phyloP scores from a whole-genome alignment of 2,113 vertebrate species.

The Apistogramma diplotaenia region DNA sequence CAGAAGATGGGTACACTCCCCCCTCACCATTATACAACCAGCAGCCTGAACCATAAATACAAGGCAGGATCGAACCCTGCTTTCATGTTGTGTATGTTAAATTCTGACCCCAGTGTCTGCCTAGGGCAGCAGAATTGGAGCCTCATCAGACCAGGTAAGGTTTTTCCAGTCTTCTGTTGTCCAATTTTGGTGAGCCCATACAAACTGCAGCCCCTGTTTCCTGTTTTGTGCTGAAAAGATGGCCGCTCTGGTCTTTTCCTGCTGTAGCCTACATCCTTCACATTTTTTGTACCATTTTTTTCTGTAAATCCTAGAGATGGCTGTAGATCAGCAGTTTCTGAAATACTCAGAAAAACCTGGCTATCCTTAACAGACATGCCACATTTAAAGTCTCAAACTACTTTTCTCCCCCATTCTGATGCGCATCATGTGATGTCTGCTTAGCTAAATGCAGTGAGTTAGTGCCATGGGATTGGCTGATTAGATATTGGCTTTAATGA shows the following conservation, averaged over 20 bases:
- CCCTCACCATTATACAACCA: not conserved
- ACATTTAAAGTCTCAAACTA: no score
- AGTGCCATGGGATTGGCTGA: not conserved
- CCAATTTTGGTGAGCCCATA: not conserved
- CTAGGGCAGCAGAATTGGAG: not conserved
- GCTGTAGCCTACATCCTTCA: not conserved
- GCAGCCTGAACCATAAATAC: not conserved
- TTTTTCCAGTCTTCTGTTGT: not conserved
- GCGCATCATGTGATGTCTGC: no score
- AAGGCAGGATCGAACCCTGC: not conserved
- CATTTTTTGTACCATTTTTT: not conserved
- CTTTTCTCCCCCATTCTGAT: no score
- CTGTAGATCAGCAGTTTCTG: not conserved
- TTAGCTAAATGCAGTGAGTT: fast-evolving
- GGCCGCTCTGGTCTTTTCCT: not conserved
- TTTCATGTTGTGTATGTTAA: not conserved
- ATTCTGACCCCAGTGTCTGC: fast-evolving
- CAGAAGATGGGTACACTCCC: not conserved
- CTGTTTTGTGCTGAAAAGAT: not conserved
- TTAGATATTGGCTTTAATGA: no score
- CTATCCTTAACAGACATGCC: not conserved
- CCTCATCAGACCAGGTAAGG: not conserved
- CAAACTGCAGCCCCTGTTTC: not conserved
- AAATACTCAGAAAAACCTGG: no score
- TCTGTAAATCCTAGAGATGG: not conserved